Conservation (phyloP, 2,888 invertebrate genomes). For the Serripes groenlandicus region DNA sequence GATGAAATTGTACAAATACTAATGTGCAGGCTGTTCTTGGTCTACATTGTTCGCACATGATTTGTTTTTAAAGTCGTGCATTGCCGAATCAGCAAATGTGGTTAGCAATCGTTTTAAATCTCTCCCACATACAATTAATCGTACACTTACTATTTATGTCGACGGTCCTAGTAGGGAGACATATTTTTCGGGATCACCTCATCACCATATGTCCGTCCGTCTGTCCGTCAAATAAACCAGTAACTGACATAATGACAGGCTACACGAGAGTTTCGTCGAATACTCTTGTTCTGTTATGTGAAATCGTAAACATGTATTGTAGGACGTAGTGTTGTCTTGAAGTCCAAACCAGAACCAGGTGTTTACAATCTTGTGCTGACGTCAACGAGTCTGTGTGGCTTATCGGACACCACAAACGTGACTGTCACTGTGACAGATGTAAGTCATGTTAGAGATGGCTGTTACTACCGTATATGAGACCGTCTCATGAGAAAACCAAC, state of each 20-base stretch:
- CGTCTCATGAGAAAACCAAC: background rate
- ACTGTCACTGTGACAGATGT: background rate
- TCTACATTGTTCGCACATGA: background rate
- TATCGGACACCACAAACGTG: background rate
- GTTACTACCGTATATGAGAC: background rate
- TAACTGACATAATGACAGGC: background rate
- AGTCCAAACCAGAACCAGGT: background rate
- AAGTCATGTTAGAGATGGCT: no score
- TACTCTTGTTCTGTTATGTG: background rate
- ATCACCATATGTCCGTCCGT: background rate
- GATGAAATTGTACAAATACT: background rate
- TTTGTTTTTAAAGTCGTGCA: no score
- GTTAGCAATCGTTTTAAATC: no score
- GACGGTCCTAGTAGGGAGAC: background rate
- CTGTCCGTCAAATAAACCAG: background rate
- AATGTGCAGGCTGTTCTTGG: background rate
- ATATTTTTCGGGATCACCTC: background rate
- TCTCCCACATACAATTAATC: background rate
- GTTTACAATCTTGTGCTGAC: background rate
- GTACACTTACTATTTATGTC: background rate
- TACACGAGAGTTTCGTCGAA: background rate
- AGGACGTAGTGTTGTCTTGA: background rate
- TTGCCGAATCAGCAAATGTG: no score
- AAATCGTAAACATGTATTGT: background rate
- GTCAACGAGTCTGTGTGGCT: conserved; percentile 11